Percentiles rank a stretch among this genome's conserved stretches.
Conservation (phyloP, 2,888 invertebrate species). For the Epistrophella euchroma region DNA sequence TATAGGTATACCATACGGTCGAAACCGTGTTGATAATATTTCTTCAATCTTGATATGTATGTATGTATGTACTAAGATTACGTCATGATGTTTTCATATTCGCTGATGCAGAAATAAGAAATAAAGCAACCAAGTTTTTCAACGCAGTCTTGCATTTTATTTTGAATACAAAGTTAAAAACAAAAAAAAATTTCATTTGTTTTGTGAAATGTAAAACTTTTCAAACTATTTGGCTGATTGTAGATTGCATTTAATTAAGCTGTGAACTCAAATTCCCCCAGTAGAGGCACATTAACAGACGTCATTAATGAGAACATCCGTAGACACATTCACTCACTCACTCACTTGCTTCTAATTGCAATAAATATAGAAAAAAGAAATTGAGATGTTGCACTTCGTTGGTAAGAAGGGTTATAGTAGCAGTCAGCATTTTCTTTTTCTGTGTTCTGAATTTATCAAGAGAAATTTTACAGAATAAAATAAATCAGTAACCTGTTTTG, state of each 20-base stretch:
- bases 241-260: constrained; percentile 34
- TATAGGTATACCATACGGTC: too few species aligned
- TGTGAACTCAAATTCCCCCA: constrained; percentile 30
- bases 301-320: constrained; percentile 40
- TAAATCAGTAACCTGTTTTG: constrained; percentile 17
- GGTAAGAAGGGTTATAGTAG: constrained; percentile 21
- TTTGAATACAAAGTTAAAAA: constrained; percentile 1
- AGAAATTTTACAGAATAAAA: constrained; percentile 13
- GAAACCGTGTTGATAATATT: too few species aligned
- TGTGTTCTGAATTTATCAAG: constrained; percentile 31
- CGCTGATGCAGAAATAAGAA: constrained; percentile 31
- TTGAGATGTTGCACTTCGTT: constrained; percentile 38
- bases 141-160: constrained; percentile 22
- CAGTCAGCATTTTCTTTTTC: constrained; percentile 2
- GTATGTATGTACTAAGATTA: not conserved
- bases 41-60: not conserved
- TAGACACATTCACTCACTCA: constrained; percentile 27
- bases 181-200: constrained; percentile 3
- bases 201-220: constrained; percentile 32
- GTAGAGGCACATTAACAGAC: constrained; percentile 20
- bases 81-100: not conserved
- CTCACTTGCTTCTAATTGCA: constrained; percentile 21
- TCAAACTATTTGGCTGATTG: constrained; percentile 33
- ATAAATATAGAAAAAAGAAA: constrained; percentile 10
- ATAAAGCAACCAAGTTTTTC: not conserved